Percentiles rank a stretch among this genome's conserved stretches.
Conservation (phyloP, 2,113 vertebrate species). For the Triplophysa rosa region DNA sequence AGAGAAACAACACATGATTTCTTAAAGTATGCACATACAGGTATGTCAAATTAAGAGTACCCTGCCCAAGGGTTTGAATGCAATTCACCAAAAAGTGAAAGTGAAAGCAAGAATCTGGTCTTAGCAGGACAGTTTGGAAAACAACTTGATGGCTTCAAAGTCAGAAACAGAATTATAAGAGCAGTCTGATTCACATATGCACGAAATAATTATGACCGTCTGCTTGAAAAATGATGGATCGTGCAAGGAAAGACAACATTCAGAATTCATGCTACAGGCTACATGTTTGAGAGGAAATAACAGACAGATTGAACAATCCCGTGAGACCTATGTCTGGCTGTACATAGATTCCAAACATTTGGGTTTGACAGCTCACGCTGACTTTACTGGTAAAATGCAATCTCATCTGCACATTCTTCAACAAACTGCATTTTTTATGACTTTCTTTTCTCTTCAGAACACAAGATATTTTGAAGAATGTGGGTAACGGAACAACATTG, state of each 20-base stretch:
- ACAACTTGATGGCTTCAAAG: neutral
- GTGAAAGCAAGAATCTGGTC: conserved; percentile 9
- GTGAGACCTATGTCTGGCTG: conserved; percentile 39
- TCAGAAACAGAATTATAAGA: neutral
- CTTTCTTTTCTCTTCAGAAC: no score
- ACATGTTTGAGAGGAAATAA: conserved; percentile 34
- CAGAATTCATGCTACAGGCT: conserved; percentile 29
- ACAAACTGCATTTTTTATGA: no score
- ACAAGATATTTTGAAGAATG: no score
- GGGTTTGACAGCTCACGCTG: conserved; percentile 6
- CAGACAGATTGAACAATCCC: conserved; percentile 32
- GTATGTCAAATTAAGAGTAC: conserved; percentile 9
- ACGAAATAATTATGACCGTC: neutral
- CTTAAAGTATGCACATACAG: neutral
- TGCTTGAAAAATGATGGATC: neutral
- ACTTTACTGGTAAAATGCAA: no score
- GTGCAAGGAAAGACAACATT: neutral
- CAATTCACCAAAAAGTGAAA: conserved; percentile 5
- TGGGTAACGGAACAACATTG: no score
- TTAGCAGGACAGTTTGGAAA: neutral
- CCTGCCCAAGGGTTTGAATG: conserved; percentile 3
- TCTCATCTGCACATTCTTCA: no score
- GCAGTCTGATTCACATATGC: neutral
- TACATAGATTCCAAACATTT: conserved; percentile 34
- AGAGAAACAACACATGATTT: conserved; percentile 14